Percentiles rank a stretch among this genome's conserved stretches.
Conservation (phyloP, 1,140 invertebrate genomes). For the Myzus persicae region DNA sequence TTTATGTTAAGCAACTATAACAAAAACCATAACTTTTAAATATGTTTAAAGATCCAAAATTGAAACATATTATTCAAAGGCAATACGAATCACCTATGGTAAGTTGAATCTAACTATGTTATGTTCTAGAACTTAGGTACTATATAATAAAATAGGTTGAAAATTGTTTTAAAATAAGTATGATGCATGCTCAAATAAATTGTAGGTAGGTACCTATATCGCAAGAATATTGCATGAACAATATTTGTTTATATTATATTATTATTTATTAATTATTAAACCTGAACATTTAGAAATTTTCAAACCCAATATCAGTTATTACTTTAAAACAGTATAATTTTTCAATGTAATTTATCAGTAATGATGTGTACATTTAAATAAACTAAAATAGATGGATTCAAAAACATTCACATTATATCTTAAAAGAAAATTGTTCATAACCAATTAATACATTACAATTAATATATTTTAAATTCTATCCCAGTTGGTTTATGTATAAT, state of each 20-base stretch:
- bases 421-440: background rate
- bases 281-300: background rate
- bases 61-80: slow-evolving; percentile 92
- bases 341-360: too few relatives aligned
- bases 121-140: background rate
- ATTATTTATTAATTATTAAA: background rate
- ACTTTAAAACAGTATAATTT: background rate
- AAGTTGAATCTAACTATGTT: slow-evolving; percentile 66
- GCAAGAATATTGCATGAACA: background rate
- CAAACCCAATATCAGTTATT: background rate
- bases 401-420: background rate
- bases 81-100: slow-evolving; percentile 99
- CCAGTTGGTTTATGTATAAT: background rate
- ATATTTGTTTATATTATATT: background rate
- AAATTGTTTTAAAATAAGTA: background rate
- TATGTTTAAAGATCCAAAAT: slow-evolving; percentile 92
- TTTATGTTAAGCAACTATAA: background rate
- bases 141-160: background rate
- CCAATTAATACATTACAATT: background rate
- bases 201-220: background rate
- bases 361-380: too few relatives aligned
- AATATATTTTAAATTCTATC: background rate
- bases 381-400: background rate
- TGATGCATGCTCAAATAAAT: background rate
- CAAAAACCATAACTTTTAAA: background rate